Evolutionary conservation across 2,113 vertebrate genomes (phyloP), one percentile per base, ranked within the genome.

Genomic region (Hyaena hyaena): DNA sequence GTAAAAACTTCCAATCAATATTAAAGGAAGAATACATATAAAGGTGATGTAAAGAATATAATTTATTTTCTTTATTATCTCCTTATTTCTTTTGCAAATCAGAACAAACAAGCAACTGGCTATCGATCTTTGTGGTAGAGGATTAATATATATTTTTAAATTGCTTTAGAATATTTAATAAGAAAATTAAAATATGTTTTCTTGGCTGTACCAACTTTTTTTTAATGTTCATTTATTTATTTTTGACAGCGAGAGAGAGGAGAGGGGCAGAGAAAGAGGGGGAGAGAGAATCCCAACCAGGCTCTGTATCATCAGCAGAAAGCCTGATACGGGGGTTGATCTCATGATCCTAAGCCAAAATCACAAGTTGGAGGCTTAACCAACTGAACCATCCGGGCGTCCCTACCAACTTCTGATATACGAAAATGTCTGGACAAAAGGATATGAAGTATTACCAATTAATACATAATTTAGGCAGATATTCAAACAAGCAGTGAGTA

Each of bases 151-250:
- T 39, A 39, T 39, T 61, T 92, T 85, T 63, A 66, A 80, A 92
- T 83, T 39, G 53, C 53, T 85, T 95, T 85, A 89, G 50, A 92
- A 45, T 81, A 94, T 63, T 93, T 96, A 90, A 50, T n/a, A 92
- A 76, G 39, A 84, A 68, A 84, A 58, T 71, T 89, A 88, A 86
- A 31, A 86, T 73, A n/a, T 4, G 16, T 73, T 88, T 96, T 80
- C 39, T 92, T 96, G 55, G 24, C 10, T 95, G 14, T 17, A 17
- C 53, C 53, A 55, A 55, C 53, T 55, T 55, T 55, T 55, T 55
- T 55, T 55, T 55, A 55, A 16, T 55, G 15, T 55, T 55, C 53
- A 39, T 39, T 39, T 39, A 55, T 55, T 55, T 55, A 55, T 55
- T 55, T 55, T 16, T 55, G 53, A 55, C 14, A 55, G 53, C 14